Percentiles rank a stretch among this genome's conserved stretches.
Evolutionary conservation across 2,113 vertebrate genomes (phyloP).

Genomic region (Corythaeola cristata): DNA sequence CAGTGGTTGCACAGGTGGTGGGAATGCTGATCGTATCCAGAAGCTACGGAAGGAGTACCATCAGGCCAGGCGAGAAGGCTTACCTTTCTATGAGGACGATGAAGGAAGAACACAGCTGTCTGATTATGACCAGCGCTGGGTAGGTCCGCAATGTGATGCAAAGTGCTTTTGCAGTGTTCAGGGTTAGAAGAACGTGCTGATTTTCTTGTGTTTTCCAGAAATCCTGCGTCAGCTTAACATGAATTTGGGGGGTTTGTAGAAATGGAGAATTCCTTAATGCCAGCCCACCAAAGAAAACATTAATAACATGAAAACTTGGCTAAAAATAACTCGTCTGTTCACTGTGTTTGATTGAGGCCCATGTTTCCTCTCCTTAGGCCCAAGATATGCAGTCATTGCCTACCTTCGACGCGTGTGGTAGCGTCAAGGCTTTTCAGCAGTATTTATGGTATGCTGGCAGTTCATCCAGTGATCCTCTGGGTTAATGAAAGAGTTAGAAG

Average conservation of each 20-base stretch:
- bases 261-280: background rate
- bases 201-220: background rate
- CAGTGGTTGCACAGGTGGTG: constrained; percentile 59
- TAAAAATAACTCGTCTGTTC: background rate
- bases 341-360: background rate
- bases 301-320: background rate
- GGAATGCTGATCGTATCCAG: constrained; percentile 90
- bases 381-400: background rate
- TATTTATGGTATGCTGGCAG: background rate
- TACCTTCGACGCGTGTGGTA: background rate
- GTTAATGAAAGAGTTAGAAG: background rate
- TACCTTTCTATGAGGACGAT: constrained; percentile 84
- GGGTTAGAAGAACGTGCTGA: background rate
- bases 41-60: constrained; percentile 91
- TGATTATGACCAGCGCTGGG: constrained; percentile 85
- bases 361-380: background rate
- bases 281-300: background rate
- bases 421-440: background rate
- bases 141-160: constrained; percentile 56
- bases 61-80: constrained; percentile 88
- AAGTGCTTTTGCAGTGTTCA: background rate
- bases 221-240: background rate
- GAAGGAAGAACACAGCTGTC: constrained; percentile 76
- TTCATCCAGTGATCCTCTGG: background rate
- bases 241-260: background rate